These are phyloP conservation scores for Ptychodera flava DNA, from an alignment of 35 echinoderm and acorn worm genomes.

Conservation along the genomic window DNA sequence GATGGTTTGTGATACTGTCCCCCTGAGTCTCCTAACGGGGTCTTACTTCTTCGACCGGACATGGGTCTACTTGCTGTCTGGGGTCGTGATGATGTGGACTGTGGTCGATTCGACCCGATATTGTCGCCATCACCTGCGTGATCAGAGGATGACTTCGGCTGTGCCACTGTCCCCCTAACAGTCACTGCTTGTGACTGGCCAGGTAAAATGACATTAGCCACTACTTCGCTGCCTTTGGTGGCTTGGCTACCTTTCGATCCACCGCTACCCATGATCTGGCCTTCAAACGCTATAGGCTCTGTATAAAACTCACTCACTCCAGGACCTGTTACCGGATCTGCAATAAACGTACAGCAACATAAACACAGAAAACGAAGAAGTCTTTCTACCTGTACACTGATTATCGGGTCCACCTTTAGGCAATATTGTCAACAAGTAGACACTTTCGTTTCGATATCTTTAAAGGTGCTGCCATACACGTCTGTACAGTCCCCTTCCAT, in stretches of 20 bases:
- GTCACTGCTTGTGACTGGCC: conserved; percentile 56
- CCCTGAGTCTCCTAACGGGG: background rate
- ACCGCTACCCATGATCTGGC: conserved; percentile 17
- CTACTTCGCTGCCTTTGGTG: conserved; percentile 12
- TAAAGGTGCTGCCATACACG: no score
- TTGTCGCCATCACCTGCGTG: background rate
- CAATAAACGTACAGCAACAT: no score
- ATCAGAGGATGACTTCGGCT: background rate
- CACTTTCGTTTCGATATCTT: no score
- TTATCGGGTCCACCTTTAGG: no score
- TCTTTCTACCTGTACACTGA: no score
- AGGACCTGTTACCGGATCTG: no score
- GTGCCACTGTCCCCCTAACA: conserved; percentile 51
- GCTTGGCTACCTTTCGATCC: background rate
- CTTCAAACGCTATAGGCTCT: no score
- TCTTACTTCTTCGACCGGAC: background rate
- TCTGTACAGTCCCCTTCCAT: no score
- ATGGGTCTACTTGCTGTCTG: background rate
- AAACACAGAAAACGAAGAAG: no score
- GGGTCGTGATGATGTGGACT: background rate
- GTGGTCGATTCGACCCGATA: background rate
- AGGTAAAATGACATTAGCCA: conserved; percentile 70
- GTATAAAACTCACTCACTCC: no score
- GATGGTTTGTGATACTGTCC: background rate
- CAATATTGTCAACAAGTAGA: no score